Evolutionary conservation across 37 sponge, comb jelly and placozoan species (phyloP).

Genomic region (Halisarca cf. caerulea): DNA sequence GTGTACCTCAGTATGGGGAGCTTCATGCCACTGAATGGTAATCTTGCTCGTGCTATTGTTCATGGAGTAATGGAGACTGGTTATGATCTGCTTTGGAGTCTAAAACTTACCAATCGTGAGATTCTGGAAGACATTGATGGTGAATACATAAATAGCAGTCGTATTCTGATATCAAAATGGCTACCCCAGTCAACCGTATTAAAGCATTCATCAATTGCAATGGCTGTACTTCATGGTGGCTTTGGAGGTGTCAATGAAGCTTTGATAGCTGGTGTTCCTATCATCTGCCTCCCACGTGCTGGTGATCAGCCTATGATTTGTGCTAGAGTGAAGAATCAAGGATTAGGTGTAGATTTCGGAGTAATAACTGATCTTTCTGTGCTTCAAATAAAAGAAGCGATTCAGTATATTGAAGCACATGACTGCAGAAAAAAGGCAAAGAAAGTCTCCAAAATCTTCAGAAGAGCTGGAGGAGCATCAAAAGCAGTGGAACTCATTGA

Average conservation of each 20-base stretch:
- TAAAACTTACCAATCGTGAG: neutral
- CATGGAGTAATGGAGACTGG: neutral
- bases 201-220: conserved; percentile 4
- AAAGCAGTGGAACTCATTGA: conserved; percentile 16
- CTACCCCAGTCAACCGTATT: conserved; percentile 29
- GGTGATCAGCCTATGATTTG: conserved; percentile 32
- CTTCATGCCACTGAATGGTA: neutral
- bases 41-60: neutral
- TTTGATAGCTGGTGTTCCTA: conserved; percentile 18
- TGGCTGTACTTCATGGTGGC: conserved; percentile 41
- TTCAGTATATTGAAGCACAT: neutral
- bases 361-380: neutral
- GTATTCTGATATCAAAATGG: conserved; percentile 1
- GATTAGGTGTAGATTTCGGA: conserved; percentile 12
- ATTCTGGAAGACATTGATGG: conserved; percentile 9
- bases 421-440: neutral
- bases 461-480: neutral
- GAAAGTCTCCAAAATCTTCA: neutral
- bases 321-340: neutral
- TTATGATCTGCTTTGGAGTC: conserved; percentile 32
- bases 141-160: neutral
- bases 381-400: neutral
- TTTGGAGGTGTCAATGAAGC: conserved; percentile 42
- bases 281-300: conserved; percentile 10
- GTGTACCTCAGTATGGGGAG: conserved; percentile 46